These are phyloP conservation scores for Epinephelus malabaricus DNA, from an alignment of 2,797 vertebrate genomes.

Conservation along the genomic window DNA sequence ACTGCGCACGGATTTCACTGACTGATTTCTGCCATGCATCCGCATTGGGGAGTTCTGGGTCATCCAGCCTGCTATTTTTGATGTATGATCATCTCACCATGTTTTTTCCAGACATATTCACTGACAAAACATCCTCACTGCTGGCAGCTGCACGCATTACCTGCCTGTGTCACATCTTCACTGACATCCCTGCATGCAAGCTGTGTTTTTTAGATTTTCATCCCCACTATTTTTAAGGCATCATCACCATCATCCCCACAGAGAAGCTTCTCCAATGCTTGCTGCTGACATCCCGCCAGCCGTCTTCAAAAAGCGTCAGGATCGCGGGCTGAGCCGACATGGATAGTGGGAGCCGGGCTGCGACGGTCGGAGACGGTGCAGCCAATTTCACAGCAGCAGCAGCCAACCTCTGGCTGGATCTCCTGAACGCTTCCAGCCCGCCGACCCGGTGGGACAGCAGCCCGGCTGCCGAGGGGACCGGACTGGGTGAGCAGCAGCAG, in stretches of 20 bases:
- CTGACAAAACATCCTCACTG: neutral
- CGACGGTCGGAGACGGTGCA: constrained; percentile 80
- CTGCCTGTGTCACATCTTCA: constrained; percentile 17
- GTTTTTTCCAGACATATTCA: constrained; percentile 17
- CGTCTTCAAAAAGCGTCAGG: constrained; percentile 18
- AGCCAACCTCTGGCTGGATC: constrained; percentile 76
- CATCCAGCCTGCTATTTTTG: constrained; percentile 9
- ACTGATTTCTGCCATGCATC: constrained; percentile 34
- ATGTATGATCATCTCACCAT: constrained; percentile 10
- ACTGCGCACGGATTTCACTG: constrained; percentile 43
- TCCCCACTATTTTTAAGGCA: neutral
- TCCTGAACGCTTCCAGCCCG: constrained; percentile 84
- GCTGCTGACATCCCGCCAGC: constrained; percentile 32
- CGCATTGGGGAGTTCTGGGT: constrained; percentile 23
- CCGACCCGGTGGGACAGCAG: constrained; percentile 80
- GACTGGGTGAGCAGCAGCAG: constrained; percentile 49
- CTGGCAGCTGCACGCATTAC: constrained; percentile 27
- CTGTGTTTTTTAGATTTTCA: neutral
- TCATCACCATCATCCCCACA: neutral
- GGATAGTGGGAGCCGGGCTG: constrained; percentile 83
- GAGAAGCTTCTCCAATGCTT: constrained; percentile 44
- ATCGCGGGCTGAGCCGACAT: constrained; percentile 65
- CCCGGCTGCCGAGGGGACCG: constrained; percentile 68
- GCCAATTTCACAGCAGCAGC: constrained; percentile 71
- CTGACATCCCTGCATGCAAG: constrained; percentile 17